Conservation (phyloP, 2,113 vertebrate species). For the Misgurnus mizolepis region DNA sequence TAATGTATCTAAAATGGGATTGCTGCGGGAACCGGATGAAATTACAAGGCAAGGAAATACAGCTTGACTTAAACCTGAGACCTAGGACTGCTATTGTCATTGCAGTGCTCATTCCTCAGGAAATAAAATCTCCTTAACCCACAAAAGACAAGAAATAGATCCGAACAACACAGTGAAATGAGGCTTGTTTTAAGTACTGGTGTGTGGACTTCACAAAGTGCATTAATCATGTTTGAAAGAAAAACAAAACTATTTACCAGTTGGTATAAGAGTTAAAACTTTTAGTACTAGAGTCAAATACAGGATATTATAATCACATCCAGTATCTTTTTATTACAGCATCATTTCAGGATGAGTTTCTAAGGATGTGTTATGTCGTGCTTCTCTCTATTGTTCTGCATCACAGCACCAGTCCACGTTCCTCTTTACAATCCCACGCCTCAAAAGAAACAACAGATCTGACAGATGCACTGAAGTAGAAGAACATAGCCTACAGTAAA, state of each 20-base stretch:
- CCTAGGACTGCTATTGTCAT: background rate
- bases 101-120: constrained; percentile 28
- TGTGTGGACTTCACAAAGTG: constrained; percentile 21
- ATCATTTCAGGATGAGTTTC: background rate
- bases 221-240: constrained; percentile 60
- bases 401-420: background rate
- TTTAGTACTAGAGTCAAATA: background rate
- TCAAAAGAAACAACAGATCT: constrained; percentile 3
- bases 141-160: constrained; percentile 32
- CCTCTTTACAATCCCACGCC: background rate
- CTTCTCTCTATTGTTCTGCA: background rate
- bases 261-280: constrained; percentile 9
- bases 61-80: constrained; percentile 3
- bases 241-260: constrained; percentile 48
- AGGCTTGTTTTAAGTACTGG: constrained; percentile 38
- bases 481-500: background rate
- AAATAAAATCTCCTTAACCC: constrained; percentile 23
- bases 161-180: background rate
- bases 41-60: constrained; percentile 19
- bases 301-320: background rate
- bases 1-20: background rate
- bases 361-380: background rate
- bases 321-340: background rate
- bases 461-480: constrained; percentile 49
- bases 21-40: background rate